These are phyloP conservation scores for Calameuta filiformis DNA, from an alignment of 2,888 invertebrate genomes.

Conservation along the genomic window DNA sequence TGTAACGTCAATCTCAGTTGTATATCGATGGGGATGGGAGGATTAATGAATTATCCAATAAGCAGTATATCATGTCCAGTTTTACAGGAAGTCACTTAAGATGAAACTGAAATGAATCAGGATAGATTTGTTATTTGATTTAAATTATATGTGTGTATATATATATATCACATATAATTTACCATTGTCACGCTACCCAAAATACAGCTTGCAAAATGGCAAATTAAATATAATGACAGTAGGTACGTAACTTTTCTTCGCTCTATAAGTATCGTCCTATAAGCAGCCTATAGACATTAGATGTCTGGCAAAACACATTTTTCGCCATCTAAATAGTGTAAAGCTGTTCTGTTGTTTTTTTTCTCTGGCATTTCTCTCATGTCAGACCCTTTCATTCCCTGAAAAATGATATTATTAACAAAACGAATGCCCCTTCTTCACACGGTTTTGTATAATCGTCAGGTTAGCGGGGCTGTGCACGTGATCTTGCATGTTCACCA, in stretches of 20 bases:
- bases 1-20: too few relatives aligned
- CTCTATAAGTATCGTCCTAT: too few relatives aligned
- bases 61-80: too few relatives aligned
- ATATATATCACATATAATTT: not conserved
- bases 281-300: too few relatives aligned
- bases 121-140: not conserved
- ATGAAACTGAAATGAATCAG: too few relatives aligned
- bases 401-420: not conserved
- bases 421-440: not conserved
- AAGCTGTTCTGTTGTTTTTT: not conserved
- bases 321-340: not conserved
- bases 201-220: not conserved
- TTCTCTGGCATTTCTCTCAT: too few relatives aligned
- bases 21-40: too few relatives aligned
- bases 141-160: not conserved
- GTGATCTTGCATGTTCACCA: not conserved
- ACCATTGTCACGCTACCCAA: not conserved
- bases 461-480: not conserved
- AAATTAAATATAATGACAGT: not conserved
- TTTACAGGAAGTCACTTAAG: too few relatives aligned
- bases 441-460: not conserved
- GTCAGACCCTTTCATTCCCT: not conserved
- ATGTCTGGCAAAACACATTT: not conserved
- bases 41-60: too few relatives aligned
- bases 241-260: too few relatives aligned